Percentiles rank a stretch among this genome's conserved stretches.
Conservation (phyloP, 2,888 invertebrate genomes). For the Neria commutata region DNA sequence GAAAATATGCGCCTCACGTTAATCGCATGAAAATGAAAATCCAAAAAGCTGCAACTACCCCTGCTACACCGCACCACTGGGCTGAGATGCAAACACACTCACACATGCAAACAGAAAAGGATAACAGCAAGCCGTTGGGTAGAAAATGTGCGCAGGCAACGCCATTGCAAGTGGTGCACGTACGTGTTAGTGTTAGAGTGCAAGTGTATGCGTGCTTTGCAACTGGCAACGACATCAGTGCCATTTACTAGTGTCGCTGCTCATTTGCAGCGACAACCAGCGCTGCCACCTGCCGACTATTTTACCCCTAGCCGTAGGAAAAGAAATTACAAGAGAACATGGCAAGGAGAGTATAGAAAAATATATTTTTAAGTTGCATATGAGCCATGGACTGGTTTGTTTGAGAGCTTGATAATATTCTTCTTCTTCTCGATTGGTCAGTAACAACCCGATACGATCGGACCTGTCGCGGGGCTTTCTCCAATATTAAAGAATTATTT, state of each 20-base stretch:
- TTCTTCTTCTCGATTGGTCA: too few relatives aligned
- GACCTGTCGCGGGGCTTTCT: too few relatives aligned
- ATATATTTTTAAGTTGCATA: too few relatives aligned
- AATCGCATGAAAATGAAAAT: slow-evolving; percentile 55
- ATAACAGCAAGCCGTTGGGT: too few relatives aligned
- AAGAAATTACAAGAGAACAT: too few relatives aligned
- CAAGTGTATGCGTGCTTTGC: slow-evolving; percentile 5
- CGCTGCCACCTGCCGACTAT: too few relatives aligned
- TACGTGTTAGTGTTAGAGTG: not conserved
- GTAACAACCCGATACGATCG: too few relatives aligned
- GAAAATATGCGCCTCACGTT: slow-evolving; percentile 62
- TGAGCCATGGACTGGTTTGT: too few relatives aligned
- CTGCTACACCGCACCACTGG: slow-evolving; percentile 10
- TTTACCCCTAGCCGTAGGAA: too few relatives aligned
- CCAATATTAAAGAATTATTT: too few relatives aligned
- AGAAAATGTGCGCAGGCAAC: not conserved
- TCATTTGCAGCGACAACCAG: not conserved
- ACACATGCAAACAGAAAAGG: not conserved
- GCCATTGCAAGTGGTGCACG: not conserved
- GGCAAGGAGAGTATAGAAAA: too few relatives aligned
- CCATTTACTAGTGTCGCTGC: slow-evolving; percentile 21
- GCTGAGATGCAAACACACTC: slow-evolving; percentile 4
- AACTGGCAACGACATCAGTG: slow-evolving; percentile 17
- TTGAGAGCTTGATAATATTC: too few relatives aligned
- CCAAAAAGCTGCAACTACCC: slow-evolving; percentile 14